These are phyloP conservation scores for Crocuta crocuta DNA, from an alignment of 2,113 vertebrate genomes.

Conservation along the genomic window DNA sequence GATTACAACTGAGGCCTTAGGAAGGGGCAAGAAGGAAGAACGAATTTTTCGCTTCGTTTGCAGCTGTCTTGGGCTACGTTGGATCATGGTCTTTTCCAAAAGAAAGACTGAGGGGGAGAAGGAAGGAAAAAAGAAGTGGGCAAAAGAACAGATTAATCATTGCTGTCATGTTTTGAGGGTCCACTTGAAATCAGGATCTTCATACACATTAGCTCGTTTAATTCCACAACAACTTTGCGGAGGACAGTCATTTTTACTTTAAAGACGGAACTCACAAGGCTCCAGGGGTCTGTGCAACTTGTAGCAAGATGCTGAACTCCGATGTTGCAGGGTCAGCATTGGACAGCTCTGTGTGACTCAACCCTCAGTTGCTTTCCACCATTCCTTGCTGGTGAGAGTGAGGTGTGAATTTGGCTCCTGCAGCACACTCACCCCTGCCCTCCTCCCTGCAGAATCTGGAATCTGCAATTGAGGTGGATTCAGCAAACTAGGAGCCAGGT, in stretches of 20 bases:
- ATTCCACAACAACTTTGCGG: not conserved
- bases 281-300: not conserved
- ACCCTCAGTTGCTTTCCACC: not conserved
- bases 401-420: too few species aligned
- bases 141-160: not conserved
- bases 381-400: too few species aligned
- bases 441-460: not conserved
- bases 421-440: rapidly evolving
- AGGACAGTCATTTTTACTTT: not conserved
- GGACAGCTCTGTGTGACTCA: not conserved
- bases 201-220: not conserved
- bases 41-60: not conserved
- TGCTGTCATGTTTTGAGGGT: not conserved
- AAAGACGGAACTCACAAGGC: not conserved
- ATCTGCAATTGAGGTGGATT: not conserved
- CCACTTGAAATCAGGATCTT: not conserved
- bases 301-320: rapidly evolving
- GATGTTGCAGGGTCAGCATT: not conserved
- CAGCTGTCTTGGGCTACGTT: not conserved
- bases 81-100: not conserved
- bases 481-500: not conserved
- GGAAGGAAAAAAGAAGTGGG: not conserved
- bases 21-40: not conserved
- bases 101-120: not conserved
- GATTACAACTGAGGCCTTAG: not conserved